Evolutionary conservation across 2,797 vertebrate species (phyloP), one percentile per base, ranked within the genome.

Genomic region (Phrynocephalus guinanensis): DNA sequence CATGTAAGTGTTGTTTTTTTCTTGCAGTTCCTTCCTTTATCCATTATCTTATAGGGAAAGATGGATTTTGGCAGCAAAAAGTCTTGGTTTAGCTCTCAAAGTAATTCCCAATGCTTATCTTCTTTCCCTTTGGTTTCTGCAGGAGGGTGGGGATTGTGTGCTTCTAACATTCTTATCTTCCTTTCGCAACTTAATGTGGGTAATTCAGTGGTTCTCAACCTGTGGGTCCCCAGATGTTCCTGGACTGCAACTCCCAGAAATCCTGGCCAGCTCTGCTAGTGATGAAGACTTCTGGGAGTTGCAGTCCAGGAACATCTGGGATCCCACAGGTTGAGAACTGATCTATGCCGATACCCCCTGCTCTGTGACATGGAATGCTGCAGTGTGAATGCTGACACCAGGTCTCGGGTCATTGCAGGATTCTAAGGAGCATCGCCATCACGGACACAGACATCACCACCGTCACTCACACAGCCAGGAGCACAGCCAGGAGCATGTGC

Each of bases 1-100:
- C 79, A 90, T 1, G 96, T 97, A 95, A 96, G 96, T 13, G 6
- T 79, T 3, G 38, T 38, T 15, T 33, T 56, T 24, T 26, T 89
- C 83, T 81, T 79, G 2, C 18, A 82, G 73, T 56, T 16, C n/a
- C 7, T 76, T 78, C 83, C 68, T 84, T 6, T n/a, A 28, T 1
- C 87, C 38, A 73, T 16, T 66, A 20, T 20, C 16, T 63, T 63
- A 28, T 24, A 76, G n/a, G 33, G 30, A 28, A 33, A 6, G 6
- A 16, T 63, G 18, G 5, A 63, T 63, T 63, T 15, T 18, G 15
- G 6, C 33, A 75, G 33, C 10, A 6, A n/a, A 28, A 38, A 20
- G 26, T 18, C 0, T 26, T 66, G 30, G 77, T 77, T 72, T 44
- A n/a, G 30, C 4, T n/a, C 16, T 5, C 33, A 52, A 72, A 48